A percentile compares a stretch with the other conserved stretches of the same genome.
Evolutionary conservation across 2,797 vertebrate species (phyloP).

Genomic region (Spheniscus humboldti): DNA sequence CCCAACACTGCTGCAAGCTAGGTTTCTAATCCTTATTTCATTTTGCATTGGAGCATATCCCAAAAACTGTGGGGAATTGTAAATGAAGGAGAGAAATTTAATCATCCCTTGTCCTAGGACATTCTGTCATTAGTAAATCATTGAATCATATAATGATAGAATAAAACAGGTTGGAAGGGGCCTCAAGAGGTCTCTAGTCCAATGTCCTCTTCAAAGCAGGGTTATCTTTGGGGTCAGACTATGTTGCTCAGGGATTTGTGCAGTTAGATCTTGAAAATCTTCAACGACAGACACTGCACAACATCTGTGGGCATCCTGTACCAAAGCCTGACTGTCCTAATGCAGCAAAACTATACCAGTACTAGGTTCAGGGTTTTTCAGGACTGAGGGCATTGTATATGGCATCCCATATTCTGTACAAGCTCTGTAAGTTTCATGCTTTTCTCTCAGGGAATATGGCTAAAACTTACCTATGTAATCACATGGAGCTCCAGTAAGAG

Average conservation of each 20-base stretch:
- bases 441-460: background rate
- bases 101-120: background rate
- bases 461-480: background rate
- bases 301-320: background rate
- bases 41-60: background rate
- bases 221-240: background rate
- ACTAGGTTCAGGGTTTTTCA: background rate
- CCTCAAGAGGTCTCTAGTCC: background rate
- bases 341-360: background rate
- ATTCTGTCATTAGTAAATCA: background rate
- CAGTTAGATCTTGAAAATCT: background rate
- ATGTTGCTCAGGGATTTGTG: background rate
- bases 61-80: background rate
- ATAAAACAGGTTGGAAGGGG: background rate
- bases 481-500: background rate
- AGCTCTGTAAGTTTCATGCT: background rate
- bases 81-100: slow-evolving; percentile 10
- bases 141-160: background rate
- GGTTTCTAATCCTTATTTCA: slow-evolving; percentile 17
- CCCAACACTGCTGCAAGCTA: background rate
- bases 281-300: background rate
- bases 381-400: background rate
- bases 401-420: background rate
- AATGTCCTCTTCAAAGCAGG: background rate
- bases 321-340: background rate